These are phyloP conservation scores for Idaea biselata DNA, from an alignment of 2,888 invertebrate genomes.

Conservation along the genomic window DNA sequence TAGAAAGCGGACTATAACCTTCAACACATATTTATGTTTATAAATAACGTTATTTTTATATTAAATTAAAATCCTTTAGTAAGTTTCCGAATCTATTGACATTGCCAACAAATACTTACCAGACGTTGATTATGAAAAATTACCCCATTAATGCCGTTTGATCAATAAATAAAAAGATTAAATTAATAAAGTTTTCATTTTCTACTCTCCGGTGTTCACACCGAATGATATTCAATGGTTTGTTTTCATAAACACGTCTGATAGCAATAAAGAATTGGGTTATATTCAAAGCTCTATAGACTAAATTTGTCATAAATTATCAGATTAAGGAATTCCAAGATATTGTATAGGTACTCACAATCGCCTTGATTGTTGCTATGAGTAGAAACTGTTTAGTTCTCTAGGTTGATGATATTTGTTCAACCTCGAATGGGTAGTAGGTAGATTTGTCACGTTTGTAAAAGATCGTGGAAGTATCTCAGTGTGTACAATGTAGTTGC, in stretches of 20 bases:
- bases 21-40: constrained; percentile 7
- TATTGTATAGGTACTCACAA: constrained; percentile 5
- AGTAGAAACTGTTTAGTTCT: constrained; percentile 34
- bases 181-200: constrained; percentile 56
- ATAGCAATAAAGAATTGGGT: constrained; percentile 54
- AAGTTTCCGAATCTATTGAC: constrained; percentile 17
- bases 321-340: constrained; percentile 46
- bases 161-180: constrained; percentile 58
- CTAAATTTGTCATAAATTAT: constrained; percentile 47
- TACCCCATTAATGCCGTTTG: constrained; percentile 44
- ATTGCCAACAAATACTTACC: constrained; percentile 25
- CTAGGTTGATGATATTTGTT: constrained; percentile 46
- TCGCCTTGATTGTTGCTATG: background rate
- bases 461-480: constrained; percentile 52
- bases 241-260: constrained; percentile 60
- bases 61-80: constrained; percentile 7
- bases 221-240: constrained; percentile 53
- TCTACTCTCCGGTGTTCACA: constrained; percentile 43
- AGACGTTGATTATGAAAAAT: constrained; percentile 39
- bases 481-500: constrained; percentile 63
- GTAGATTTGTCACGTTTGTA: constrained; percentile 56
- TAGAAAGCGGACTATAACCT: constrained; percentile 18
- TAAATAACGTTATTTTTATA: background rate
- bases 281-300: constrained; percentile 42
- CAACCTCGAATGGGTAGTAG: constrained; percentile 48